These are phyloP conservation scores for Ectemnius cavifrons DNA, from an alignment of 2,888 invertebrate species.

Conservation along the genomic window DNA sequence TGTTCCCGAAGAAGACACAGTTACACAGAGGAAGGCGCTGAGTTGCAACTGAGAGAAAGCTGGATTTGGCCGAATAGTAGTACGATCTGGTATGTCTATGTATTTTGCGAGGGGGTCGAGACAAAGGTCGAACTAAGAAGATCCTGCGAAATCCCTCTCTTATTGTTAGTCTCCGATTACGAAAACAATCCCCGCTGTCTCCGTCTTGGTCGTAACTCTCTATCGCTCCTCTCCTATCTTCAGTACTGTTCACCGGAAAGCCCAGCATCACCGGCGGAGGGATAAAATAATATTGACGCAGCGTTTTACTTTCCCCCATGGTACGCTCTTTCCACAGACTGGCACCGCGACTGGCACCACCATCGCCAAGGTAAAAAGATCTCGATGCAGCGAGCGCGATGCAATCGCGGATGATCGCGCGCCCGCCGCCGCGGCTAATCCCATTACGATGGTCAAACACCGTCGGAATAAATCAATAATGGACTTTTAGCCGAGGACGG, in stretches of 20 bases:
- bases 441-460: conserved; percentile 55
- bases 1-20: conserved; percentile 3
- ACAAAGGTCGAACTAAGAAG: conserved; percentile 30
- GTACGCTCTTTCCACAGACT: conserved; percentile 13
- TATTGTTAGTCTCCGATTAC: conserved; percentile 47
- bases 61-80: conserved; percentile 18
- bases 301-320: conserved; percentile 52
- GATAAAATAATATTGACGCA: conserved; percentile 59
- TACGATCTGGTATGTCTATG: conserved; percentile 27
- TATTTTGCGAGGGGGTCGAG: conserved; percentile 13
- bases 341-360: no score
- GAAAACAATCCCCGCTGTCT: conserved; percentile 53
- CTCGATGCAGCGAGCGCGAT: conserved; percentile 21
- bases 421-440: conserved; percentile 49
- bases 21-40: conserved; percentile 11
- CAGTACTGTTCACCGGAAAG: not conserved
- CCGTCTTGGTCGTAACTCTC: no score
- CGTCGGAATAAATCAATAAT: conserved; percentile 59
- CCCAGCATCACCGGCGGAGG: conserved; percentile 9
- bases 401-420: conserved; percentile 24
- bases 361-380: conserved; percentile 14
- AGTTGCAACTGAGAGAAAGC: no score
- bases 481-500: conserved; percentile 42
- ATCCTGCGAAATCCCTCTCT: conserved; percentile 12
- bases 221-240: no score